Percentiles rank a stretch among this genome's conserved stretches.
Evolutionary conservation across 64 coral and sea anemone genomes (phyloP).

Genomic region (Montipora capricornis): DNA sequence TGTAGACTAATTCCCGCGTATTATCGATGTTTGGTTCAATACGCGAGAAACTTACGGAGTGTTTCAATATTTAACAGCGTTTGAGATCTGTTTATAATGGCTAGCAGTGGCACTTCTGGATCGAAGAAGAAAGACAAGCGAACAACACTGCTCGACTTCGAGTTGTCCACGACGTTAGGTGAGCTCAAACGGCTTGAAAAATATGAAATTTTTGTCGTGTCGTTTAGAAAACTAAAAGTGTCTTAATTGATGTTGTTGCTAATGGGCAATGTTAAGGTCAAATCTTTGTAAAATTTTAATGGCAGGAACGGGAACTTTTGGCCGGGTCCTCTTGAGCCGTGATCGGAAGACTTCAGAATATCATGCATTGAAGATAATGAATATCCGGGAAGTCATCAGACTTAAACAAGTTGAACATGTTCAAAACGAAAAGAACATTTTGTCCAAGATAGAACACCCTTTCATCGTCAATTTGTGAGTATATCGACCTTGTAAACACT

Average conservation of each 20-base stretch:
- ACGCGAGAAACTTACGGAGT: background rate
- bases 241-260: background rate
- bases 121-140: constrained; percentile 90
- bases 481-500: constrained; percentile 26
- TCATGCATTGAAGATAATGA: constrained; percentile 97
- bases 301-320: constrained; percentile 97
- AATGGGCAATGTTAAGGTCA: background rate
- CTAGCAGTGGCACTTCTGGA: constrained; percentile 45
- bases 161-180: constrained; percentile 92
- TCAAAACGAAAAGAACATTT: constrained; percentile 98
- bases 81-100: constrained; percentile 19
- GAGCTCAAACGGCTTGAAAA: background rate
- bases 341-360: constrained; percentile 82
- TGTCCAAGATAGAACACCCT: constrained; percentile 92
- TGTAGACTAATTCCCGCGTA: background rate
- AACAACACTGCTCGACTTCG: constrained; percentile 91
- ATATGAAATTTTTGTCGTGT: background rate
- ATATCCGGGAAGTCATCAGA: constrained; percentile 97
- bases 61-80: constrained; percentile 9
- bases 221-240: background rate
- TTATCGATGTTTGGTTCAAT: constrained; percentile 19
- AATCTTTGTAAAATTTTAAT: constrained; percentile 24
- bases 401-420: constrained; percentile 99
- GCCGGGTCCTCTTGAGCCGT: constrained; percentile 83
- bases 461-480: constrained; percentile 99